phyloP scores from a whole-genome alignment of 2,888 invertebrate species.

The Andrena praecox region DNA sequence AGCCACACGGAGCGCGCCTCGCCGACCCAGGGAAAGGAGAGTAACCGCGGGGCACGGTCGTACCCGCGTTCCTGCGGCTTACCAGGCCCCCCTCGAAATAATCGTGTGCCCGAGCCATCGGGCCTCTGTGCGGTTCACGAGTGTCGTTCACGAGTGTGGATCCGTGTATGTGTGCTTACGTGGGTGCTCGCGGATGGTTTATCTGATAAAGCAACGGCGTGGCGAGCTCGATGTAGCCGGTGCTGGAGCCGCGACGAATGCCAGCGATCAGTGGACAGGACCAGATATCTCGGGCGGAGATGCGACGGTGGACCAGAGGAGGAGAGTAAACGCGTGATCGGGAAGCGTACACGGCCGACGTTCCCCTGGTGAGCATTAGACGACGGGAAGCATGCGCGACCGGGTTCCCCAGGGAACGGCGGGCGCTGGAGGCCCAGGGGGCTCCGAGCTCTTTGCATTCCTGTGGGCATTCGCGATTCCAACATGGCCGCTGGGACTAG shows the following conservation, averaged over 20 bases:
- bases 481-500: conserved; percentile 84
- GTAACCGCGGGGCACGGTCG: too few species aligned
- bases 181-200: conserved; percentile 43
- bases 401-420: not conserved
- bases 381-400: not conserved
- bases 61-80: too few species aligned
- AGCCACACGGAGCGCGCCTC: not conserved
- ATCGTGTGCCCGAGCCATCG: not conserved
- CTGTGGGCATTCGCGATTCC: conserved; percentile 80
- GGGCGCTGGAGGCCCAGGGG: not conserved
- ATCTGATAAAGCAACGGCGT: conserved; percentile 21
- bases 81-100: not conserved
- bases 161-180: conserved; percentile 59
- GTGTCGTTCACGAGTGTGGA: conserved; percentile 43
- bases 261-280: conserved; percentile 33
- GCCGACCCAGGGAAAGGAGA: too few species aligned
- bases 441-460: conserved; percentile 59
- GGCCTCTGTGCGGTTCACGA: conserved; percentile 13
- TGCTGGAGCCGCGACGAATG: conserved; percentile 45
- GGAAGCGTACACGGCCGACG: conserved; percentile 72
- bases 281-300: conserved; percentile 53
- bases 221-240: conserved; percentile 48
- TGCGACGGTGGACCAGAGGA: conserved; percentile 56
- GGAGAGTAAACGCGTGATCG: conserved; percentile 60
- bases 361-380: conserved; percentile 86